phyloP scores from a whole-genome alignment of 2,888 invertebrate genomes.

The Volucella inanis region DNA sequence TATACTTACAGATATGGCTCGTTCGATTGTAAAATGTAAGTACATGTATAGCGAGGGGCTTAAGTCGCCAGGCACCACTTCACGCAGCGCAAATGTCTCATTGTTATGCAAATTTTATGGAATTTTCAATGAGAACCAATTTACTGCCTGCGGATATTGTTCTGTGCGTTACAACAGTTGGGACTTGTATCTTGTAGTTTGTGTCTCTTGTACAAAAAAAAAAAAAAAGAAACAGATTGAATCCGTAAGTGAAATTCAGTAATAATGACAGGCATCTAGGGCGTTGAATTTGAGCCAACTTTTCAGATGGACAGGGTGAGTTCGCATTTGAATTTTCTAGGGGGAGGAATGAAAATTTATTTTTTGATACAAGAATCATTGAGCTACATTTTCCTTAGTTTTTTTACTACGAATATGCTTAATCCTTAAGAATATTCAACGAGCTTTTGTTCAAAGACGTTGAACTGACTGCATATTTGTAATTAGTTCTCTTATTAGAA shows the following conservation, averaged over 20 bases:
- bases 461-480: too few species aligned
- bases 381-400: too few species aligned
- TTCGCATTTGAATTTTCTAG: constrained; percentile 14
- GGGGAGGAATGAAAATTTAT: not conserved
- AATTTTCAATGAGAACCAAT: constrained; percentile 70
- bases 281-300: constrained; percentile 9
- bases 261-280: constrained; percentile 51
- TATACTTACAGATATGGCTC: not conserved
- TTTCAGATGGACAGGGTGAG: not conserved
- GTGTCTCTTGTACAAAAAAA: not conserved
- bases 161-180: constrained; percentile 50
- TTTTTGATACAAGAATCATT: too few species aligned
- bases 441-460: too few species aligned
- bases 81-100: constrained; percentile 53
- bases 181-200: constrained; percentile 16
- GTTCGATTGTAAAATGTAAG: not conserved
- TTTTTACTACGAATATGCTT: not conserved
- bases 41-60: constrained; percentile 1
- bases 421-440: too few species aligned
- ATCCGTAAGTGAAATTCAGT: constrained; percentile 63
- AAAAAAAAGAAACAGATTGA: constrained; percentile 53
- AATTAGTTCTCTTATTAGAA: too few species aligned
- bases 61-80: constrained; percentile 40
- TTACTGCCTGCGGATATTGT: constrained; percentile 65
- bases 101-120: constrained; percentile 72